Base-by-base conservation (phyloP, 1,140 invertebrate genomes). In the Drosophila funebris region DNA sequence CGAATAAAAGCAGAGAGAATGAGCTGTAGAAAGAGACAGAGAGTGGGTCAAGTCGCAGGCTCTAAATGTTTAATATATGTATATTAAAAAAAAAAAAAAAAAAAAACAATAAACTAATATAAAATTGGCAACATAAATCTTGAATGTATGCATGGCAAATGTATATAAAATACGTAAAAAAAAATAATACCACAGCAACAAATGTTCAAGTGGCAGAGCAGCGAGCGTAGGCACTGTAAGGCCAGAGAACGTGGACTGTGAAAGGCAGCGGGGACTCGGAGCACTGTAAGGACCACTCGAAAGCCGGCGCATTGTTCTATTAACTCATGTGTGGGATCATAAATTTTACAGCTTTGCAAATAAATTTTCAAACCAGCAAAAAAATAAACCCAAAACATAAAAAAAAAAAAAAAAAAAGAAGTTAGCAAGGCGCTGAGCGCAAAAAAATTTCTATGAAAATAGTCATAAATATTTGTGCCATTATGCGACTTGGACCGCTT, bases 381-480 rank as follows among this genome's bases (percentile, higher is more conserved):
- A 58, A 50, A 9, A 52, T n/a, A 53, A 57, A 29, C 11, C 31
- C 13, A 11, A 33, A 36, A 29, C 54, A 70, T 37, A 31, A 39
- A 13, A 53, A 11, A 14, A 52, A 61, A 50, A 27, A 62, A 27
- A 54, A 57, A 56, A 48, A 18, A 36, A 39, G 56, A 37, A 31
- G 33, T n/a, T n/a, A n/a, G 33, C 11, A 36, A 36, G 33, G n/a
- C 33, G 33, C 33, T 36, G 33, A 36, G 33, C 33, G 11, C 9
- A 29, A 67, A 54, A 60, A 67, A 60, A 60, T 73, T 73, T 46
- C 63, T 48, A 81, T 58, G 60, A 81, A 73, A 85, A 85, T 78
- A 78, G 82, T 77, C 81, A 85, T 85, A 85, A 85, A 85, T 85
- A 85, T 85, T 76, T 87, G 66, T 50, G 64, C 77, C 76, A 85